Percentiles rank a stretch among this genome's conserved stretches.
Evolutionary conservation across 2,797 vertebrate species (phyloP).

Genomic region (Clarias laeviceps): DNA sequence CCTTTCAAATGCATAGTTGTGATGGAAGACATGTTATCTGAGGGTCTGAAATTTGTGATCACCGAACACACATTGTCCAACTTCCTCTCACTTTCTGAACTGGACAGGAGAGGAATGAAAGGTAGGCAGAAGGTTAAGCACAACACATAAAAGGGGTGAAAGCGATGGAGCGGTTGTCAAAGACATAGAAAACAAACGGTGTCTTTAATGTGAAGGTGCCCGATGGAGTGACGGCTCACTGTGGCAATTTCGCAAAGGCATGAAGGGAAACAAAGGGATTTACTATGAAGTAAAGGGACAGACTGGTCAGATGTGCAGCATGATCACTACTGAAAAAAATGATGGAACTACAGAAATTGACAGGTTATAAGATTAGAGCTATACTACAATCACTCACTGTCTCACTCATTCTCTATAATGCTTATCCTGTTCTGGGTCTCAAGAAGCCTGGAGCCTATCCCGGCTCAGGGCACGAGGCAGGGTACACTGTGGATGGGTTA

Average conservation of each 20-base stretch:
- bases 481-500: too few species aligned
- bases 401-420: too few species aligned
- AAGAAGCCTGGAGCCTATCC: too few species aligned
- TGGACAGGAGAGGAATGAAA: slow-evolving; percentile 66
- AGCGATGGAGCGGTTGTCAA: slow-evolving; percentile 74
- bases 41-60: neutral
- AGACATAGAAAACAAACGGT: slow-evolving; percentile 72
- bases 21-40: slow-evolving; percentile 4
- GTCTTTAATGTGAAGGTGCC: slow-evolving; percentile 69
- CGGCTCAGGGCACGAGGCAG: too few species aligned
- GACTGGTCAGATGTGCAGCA: slow-evolving; percentile 59
- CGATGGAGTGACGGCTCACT: slow-evolving; percentile 57
- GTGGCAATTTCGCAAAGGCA: slow-evolving; percentile 58
- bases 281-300: slow-evolving; percentile 52
- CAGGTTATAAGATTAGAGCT: neutral
- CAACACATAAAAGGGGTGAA: slow-evolving; percentile 66
- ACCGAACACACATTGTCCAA: neutral
- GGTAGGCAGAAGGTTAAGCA: slow-evolving; percentile 61
- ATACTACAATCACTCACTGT: too few species aligned
- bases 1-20: slow-evolving; percentile 48
- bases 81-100: slow-evolving; percentile 25
- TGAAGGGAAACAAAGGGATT: slow-evolving; percentile 54
- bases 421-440: too few species aligned
- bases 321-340: slow-evolving; percentile 53
- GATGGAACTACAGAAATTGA: slow-evolving; percentile 16